Percentiles rank a stretch among this genome's conserved stretches.
phyloP scores from a whole-genome alignment of 2,888 invertebrate species.

The Leptinotarsa haldemani region DNA sequence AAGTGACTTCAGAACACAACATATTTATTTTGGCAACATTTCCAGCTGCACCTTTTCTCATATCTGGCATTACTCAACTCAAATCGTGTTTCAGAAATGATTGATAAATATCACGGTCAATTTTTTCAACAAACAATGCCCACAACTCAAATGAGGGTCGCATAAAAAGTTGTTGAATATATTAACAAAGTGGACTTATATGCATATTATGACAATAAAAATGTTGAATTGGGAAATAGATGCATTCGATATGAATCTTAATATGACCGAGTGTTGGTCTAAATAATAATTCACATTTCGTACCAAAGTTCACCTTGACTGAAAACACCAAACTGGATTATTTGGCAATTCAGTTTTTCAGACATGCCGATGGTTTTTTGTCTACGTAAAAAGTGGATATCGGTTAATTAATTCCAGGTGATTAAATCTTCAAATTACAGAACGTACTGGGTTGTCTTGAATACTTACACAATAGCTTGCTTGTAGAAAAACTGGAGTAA shows the following conservation, averaged over 20 bases:
- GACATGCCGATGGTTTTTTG: not conserved
- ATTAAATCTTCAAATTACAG: not conserved
- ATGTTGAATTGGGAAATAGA: conserved; percentile 19
- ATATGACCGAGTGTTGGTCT: conserved; percentile 8
- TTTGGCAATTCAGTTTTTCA: conserved; percentile 12
- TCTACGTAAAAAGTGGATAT: not conserved
- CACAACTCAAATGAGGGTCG: conserved; percentile 7
- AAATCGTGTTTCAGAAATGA: conserved; percentile 4
- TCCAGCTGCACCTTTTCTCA: conserved; percentile 2
- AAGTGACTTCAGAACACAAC: not conserved
- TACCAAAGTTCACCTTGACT: conserved; percentile 10
- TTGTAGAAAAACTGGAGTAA: not conserved
- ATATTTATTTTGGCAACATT: conserved; percentile 1
- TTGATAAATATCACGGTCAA: conserved; percentile 8
- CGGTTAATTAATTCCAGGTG: conserved; percentile 7
- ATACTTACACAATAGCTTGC: not conserved
- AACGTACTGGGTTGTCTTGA: not conserved
- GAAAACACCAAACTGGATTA: conserved; percentile 2
- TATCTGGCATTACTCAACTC: not conserved
- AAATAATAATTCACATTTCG: not conserved
- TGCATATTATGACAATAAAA: conserved; percentile 18
- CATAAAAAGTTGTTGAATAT: conserved; percentile 29
- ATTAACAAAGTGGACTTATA: conserved; percentile 29
- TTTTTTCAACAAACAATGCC: conserved; percentile 18
- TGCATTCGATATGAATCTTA: conserved; percentile 30